These are phyloP conservation scores for Etheostoma nigrum DNA, from an alignment of 2,797 vertebrate species.

Conservation along the genomic window DNA sequence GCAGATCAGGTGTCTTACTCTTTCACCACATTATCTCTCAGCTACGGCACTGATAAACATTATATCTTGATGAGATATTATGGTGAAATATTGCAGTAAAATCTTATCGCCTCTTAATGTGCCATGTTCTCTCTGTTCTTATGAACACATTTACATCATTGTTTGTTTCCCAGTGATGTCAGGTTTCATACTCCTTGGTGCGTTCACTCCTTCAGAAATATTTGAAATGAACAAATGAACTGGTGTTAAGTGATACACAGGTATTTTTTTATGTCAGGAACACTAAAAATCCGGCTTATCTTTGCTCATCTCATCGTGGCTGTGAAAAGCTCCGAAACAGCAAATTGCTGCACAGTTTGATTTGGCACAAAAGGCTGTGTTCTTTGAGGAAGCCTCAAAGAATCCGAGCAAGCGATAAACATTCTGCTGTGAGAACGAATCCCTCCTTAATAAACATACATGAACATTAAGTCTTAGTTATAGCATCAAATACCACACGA, in stretches of 20 bases:
- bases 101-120: background rate
- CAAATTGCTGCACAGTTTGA: background rate
- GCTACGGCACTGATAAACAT: conserved; percentile 13
- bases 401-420: background rate
- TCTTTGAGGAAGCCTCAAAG: background rate
- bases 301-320: background rate
- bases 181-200: background rate
- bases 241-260: background rate
- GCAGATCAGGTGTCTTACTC: conserved; percentile 20
- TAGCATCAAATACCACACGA: background rate
- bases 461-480: background rate
- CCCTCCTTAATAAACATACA: background rate
- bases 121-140: background rate
- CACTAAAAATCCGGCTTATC: background rate
- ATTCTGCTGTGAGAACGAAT: background rate
- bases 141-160: background rate
- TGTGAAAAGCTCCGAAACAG: background rate
- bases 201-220: background rate
- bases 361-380: background rate
- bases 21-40: conserved; percentile 23
- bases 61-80: background rate
- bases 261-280: background rate
- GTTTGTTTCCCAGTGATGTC: background rate
- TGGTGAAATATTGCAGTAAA: conserved; percentile 3
- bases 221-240: background rate